Evolutionary conservation across 1,140 invertebrate species (phyloP).

Genomic region (Paracyclopina nana): DNA sequence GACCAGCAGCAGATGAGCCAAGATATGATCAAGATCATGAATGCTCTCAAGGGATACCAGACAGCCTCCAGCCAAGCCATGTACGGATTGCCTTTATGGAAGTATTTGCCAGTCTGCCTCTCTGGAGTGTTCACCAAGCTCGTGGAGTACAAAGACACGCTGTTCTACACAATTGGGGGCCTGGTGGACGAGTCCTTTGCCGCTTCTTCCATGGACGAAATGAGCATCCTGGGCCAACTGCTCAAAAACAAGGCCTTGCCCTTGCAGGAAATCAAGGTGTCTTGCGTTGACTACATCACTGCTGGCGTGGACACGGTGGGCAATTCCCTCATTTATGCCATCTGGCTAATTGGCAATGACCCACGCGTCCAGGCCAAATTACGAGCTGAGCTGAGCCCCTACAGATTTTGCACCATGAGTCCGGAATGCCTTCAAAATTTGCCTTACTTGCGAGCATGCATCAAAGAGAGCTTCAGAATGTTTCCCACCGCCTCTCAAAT

Average conservation of each 20-base stretch:
- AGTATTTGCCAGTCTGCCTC: conserved; percentile 43
- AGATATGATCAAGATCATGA: conserved; percentile 23
- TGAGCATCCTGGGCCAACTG: conserved; percentile 7
- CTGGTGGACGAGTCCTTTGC: conserved; percentile 39
- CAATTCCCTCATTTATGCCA: conserved; percentile 23
- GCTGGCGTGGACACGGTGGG: conserved; percentile 60
- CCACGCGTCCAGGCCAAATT: conserved; percentile 26
- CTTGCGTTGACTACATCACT: conserved; percentile 63
- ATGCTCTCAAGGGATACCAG: conserved; percentile 24
- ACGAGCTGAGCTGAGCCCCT: conserved; percentile 25
- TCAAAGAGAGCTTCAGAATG: conserved; percentile 33
- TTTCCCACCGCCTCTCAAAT: conserved; percentile 30
- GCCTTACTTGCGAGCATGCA: conserved; percentile 30
- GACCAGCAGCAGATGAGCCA: conserved; percentile 28
- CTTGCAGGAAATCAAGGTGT: conserved; percentile 55
- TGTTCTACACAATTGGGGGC: conserved; percentile 16
- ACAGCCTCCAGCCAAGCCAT: conserved; percentile 26
- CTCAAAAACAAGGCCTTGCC: conserved; percentile 32
- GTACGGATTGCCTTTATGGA: conserved; percentile 62
- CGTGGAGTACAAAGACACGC: conserved; percentile 43
- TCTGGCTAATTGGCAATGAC: conserved; percentile 25
- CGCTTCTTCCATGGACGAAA: conserved; percentile 23
- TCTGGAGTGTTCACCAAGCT: conserved; percentile 41
- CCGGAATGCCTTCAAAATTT: conserved; percentile 24
- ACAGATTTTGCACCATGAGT: conserved; percentile 22